phyloP scores from a whole-genome alignment of 2,797 vertebrate species.

The Pagetopsis macropterus region DNA sequence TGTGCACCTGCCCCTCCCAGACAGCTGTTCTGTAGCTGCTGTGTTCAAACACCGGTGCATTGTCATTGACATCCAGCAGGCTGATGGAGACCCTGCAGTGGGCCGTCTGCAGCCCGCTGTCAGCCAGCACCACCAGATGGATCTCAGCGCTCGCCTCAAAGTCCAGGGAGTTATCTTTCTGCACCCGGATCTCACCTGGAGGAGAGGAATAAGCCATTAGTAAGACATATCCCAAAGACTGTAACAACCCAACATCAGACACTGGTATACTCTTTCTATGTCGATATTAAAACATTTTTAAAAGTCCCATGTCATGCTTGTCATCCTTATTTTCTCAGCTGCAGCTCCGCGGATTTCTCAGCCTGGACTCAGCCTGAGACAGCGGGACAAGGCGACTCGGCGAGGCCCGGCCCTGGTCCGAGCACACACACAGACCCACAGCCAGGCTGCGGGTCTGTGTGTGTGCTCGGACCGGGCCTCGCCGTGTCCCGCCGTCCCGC shows the following conservation, averaged over 20 bases:
- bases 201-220: not conserved
- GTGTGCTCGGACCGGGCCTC: no score
- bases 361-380: no score
- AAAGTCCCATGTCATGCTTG: no score
- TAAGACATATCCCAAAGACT: not conserved
- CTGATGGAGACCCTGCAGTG: slow-evolving; percentile 84
- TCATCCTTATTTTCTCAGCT: no score
- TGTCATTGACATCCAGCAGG: slow-evolving; percentile 91
- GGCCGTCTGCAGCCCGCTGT: slow-evolving; percentile 79
- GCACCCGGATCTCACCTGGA: slow-evolving; percentile 89
- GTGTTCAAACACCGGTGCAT: slow-evolving; percentile 86
- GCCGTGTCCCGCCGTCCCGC: no score
- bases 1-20: slow-evolving; percentile 87
- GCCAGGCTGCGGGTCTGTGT: no score
- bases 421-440: no score
- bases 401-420: no score
- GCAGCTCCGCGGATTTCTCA: no score
- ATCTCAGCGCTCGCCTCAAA: slow-evolving; percentile 84
- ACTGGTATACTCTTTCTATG: not conserved
- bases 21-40: slow-evolving; percentile 84
- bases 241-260: not conserved
- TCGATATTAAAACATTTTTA: no score
- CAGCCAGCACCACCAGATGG: slow-evolving; percentile 86
- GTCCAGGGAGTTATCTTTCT: slow-evolving; percentile 86
- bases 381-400: no score